Conservation (phyloP, 1,140 invertebrate species). For the Euwallacea similis region DNA sequence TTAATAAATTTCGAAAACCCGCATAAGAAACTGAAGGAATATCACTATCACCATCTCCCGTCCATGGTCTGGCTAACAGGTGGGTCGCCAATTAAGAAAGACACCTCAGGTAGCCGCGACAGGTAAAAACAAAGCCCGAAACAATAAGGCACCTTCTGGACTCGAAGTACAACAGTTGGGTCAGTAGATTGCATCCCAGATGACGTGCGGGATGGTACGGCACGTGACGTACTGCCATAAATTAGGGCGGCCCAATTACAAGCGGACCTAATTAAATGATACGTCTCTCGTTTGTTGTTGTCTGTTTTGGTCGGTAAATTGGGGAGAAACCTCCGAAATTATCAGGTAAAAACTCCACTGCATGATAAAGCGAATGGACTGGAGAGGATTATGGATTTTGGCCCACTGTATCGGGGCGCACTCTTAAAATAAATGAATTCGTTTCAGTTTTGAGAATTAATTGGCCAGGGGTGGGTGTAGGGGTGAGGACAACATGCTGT, state of each 20-base stretch:
- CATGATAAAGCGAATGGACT: too few species aligned
- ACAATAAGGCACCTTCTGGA: constrained; percentile 42
- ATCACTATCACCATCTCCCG: neutral
- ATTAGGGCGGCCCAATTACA: constrained; percentile 46
- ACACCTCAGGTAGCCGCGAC: constrained; percentile 27
- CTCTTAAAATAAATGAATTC: constrained; percentile 12
- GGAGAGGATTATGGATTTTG: neutral
- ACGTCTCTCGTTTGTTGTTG: constrained; percentile 34
- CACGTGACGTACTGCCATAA: constrained; percentile 48
- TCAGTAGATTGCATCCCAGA: constrained; percentile 47
- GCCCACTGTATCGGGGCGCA: neutral
- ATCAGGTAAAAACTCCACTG: too few species aligned
- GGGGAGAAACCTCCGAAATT: too few species aligned
- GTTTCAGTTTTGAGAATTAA: constrained; percentile 32
- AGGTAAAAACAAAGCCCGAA: constrained; percentile 38
- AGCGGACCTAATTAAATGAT: constrained; percentile 48
- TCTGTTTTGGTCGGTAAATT: neutral
- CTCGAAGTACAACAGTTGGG: constrained; percentile 40
- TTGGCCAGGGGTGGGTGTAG: constrained; percentile 18
- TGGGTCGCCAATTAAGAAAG: constrained; percentile 30
- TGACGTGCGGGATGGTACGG: constrained; percentile 45
- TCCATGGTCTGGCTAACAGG: constrained; percentile 21
- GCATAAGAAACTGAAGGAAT: neutral
- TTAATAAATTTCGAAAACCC: too few species aligned
- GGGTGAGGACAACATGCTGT: constrained; percentile 20